Conservation (phyloP, 2,113 vertebrate genomes). For the Propithecus coquereli region DNA sequence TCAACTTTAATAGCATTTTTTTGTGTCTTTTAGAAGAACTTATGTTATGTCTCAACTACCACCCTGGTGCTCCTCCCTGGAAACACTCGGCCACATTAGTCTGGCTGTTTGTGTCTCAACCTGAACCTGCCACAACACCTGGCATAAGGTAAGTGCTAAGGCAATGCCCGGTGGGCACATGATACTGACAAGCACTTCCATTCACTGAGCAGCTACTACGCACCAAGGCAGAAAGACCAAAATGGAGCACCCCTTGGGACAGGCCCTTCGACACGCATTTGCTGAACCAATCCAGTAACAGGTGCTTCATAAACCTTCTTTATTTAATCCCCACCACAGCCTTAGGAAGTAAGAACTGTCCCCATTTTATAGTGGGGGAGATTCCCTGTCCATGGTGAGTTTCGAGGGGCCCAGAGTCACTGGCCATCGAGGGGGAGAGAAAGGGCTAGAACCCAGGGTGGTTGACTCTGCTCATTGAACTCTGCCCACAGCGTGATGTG, state of each 20-base stretch:
- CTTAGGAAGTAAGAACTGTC: neutral
- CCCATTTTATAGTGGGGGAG: neutral
- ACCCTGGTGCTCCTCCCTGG: neutral
- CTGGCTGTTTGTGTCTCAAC: neutral
- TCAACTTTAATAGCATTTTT: neutral
- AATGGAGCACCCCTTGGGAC: neutral
- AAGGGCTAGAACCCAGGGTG: accelerated
- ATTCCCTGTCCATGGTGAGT: neutral
- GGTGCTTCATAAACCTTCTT: neutral
- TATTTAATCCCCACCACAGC: neutral
- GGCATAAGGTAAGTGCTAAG: too few species aligned
- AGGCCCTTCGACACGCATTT: accelerated
- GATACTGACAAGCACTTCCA: accelerated
- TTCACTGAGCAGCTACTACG: neutral
- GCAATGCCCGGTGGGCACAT: accelerated
- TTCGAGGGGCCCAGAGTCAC: neutral
- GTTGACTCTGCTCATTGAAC: accelerated
- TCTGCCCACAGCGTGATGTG: accelerated
- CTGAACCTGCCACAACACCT: too few species aligned
- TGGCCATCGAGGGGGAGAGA: accelerated
- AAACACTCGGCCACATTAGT: accelerated
- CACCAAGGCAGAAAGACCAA: neutral
- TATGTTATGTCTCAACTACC: neutral
- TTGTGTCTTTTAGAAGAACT: neutral
- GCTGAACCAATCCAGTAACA: neutral